A percentile compares a stretch with the other conserved stretches of the same genome.
Evolutionary conservation across 2,113 vertebrate species (phyloP).

Genomic region (Lontra canadensis): DNA sequence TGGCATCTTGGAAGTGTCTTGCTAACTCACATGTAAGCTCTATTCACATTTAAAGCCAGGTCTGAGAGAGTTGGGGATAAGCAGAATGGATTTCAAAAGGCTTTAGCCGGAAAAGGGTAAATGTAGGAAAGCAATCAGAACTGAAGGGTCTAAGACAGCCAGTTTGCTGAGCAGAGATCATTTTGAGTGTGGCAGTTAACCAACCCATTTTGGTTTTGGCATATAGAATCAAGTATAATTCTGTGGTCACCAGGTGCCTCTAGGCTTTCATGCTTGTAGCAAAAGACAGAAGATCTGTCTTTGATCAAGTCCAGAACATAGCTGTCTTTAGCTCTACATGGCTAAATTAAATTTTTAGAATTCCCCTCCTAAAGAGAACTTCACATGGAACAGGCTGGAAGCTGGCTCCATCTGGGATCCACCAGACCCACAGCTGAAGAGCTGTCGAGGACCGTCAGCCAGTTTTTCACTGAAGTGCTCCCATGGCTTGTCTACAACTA

Average conservation of each 20-base stretch:
- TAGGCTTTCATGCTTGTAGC: neutral
- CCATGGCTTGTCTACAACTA: neutral
- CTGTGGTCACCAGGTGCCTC: neutral
- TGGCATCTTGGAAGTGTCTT: neutral
- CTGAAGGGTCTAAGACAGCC: neutral
- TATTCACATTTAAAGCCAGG: neutral
- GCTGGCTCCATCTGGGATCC: neutral
- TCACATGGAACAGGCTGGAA: neutral
- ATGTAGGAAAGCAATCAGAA: neutral
- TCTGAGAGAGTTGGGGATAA: neutral
- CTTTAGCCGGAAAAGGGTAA: neutral
- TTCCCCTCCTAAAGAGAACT: neutral
- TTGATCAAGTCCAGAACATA: neutral
- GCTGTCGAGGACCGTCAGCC: neutral
- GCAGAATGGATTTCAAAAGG: neutral
- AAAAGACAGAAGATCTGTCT: neutral
- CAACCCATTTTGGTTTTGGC: neutral
- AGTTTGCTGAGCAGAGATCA: neutral
- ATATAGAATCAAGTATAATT: neutral
- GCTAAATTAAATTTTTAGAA: neutral
- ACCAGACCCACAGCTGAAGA: neutral
- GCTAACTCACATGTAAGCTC: neutral
- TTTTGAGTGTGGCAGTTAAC: neutral
- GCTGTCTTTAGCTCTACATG: neutral
- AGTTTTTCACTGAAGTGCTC: neutral